Evolutionary conservation across 2,797 vertebrate species (phyloP).

Genomic region (Alfaro cultratus): DNA sequence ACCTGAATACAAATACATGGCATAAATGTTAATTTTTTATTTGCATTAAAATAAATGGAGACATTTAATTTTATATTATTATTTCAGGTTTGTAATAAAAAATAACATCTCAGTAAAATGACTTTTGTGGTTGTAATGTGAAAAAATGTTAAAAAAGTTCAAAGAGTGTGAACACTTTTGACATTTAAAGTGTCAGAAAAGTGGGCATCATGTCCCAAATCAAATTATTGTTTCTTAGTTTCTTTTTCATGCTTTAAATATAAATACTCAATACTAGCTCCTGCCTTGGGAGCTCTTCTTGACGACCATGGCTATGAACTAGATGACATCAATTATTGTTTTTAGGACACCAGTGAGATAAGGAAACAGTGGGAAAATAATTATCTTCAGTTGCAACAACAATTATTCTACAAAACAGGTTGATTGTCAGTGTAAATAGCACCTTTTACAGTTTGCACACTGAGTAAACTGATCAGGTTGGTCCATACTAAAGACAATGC

Average conservation of each 20-base stretch:
- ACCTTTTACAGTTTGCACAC: conserved; percentile 45
- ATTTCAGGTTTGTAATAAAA: not conserved
- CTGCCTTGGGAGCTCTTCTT: conserved; percentile 41
- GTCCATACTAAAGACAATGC: conserved; percentile 35
- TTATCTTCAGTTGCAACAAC: conserved; percentile 44
- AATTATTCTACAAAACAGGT: conserved; percentile 49
- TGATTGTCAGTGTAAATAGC: conserved; percentile 44
- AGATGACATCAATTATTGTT: conserved; percentile 34
- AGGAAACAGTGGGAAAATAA: conserved; percentile 52
- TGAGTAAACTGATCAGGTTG: conserved; percentile 54
- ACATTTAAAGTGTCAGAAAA: not conserved
- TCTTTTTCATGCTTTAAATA: not conserved
- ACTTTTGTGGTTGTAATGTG: not conserved
- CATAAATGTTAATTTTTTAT: not conserved
- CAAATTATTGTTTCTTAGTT: conserved; percentile 10
- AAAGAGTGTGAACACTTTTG: conserved; percentile 20
- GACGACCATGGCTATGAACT: conserved; percentile 29
- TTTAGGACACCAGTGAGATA: conserved; percentile 43
- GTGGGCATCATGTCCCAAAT: not conserved
- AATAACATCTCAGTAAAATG: not conserved
- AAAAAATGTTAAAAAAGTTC: not conserved
- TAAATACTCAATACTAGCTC: conserved; percentile 13
- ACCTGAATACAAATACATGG: not conserved
- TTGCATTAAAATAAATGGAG: not conserved
- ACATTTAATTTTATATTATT: not conserved